phyloP scores from a whole-genome alignment of 2,888 invertebrate species.

The Phymatocera aterrima region DNA sequence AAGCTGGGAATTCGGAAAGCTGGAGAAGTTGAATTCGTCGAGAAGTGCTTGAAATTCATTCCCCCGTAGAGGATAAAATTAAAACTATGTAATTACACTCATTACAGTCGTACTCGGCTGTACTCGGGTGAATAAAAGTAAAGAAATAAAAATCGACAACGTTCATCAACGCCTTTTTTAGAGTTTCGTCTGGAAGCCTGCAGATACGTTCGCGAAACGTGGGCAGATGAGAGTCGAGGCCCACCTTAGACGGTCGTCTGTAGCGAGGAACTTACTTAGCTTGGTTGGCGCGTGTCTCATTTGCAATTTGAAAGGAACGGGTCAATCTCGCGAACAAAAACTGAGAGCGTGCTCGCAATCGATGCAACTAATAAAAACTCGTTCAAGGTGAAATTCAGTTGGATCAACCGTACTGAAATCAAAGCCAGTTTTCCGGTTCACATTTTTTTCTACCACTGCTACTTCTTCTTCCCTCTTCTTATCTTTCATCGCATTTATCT shows the following conservation, averaged over 20 bases:
- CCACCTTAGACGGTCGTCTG: constrained; percentile 32
- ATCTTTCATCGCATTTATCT: background rate
- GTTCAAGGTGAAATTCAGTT: constrained; percentile 28
- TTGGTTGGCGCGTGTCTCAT: constrained; percentile 22
- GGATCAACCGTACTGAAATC: background rate
- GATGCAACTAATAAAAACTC: background rate
- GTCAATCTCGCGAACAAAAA: constrained; percentile 3
- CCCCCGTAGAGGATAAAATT: no score
- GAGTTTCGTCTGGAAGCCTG: background rate
- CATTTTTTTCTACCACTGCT: background rate
- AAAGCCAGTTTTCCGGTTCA: background rate
- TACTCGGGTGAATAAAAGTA: background rate
- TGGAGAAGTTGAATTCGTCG: no score
- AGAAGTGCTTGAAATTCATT: no score
- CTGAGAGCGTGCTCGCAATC: background rate
- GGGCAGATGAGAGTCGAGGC: constrained; percentile 16
- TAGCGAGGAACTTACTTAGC: background rate
- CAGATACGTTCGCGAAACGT: background rate
- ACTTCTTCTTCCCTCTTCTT: background rate
- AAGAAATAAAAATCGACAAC: background rate
- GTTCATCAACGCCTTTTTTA: constrained; percentile 17
- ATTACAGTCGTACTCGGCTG: background rate
- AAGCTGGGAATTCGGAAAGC: no score
- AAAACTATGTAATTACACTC: background rate
- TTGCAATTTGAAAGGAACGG: constrained; percentile 31